These are phyloP conservation scores for Rhopalosiphum padi DNA, from an alignment of 1,140 invertebrate species.

Conservation along the genomic window DNA sequence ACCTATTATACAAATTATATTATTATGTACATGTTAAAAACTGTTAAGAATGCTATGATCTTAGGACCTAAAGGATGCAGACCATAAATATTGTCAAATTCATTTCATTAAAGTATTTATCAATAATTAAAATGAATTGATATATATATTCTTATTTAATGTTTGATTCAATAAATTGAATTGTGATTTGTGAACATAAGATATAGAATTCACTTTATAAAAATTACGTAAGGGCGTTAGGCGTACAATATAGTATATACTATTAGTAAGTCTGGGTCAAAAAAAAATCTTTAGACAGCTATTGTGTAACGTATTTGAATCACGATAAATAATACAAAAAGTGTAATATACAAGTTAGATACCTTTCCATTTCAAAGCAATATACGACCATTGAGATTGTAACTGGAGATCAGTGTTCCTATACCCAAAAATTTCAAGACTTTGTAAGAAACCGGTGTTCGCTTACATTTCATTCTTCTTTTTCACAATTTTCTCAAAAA, in stretches of 20 bases:
- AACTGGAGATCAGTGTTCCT: not conserved
- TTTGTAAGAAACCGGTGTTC: not conserved
- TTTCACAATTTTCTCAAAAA: not conserved
- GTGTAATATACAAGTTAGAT: not conserved
- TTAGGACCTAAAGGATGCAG: not conserved
- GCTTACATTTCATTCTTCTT: not conserved
- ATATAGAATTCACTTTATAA: not conserved
- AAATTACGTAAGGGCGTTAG: not conserved
- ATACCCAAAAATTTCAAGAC: not conserved
- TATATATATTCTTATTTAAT: not conserved
- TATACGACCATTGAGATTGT: not conserved
- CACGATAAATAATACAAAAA: not conserved
- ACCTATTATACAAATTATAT: not conserved
- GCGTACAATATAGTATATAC: not conserved
- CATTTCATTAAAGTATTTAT: no score
- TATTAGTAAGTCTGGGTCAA: not conserved
- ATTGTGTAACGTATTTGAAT: not conserved
- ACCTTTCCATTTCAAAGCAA: not conserved
- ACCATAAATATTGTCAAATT: not conserved
- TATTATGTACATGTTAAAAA: not conserved
- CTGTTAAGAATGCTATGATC: not conserved
- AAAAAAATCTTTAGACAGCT: not conserved
- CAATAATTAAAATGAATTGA: not conserved
- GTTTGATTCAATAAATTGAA: not conserved
- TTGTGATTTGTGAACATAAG: not conserved